Evolutionary conservation across 2,113 vertebrate genomes (phyloP).

Genomic region (Myiopsitta monachus): DNA sequence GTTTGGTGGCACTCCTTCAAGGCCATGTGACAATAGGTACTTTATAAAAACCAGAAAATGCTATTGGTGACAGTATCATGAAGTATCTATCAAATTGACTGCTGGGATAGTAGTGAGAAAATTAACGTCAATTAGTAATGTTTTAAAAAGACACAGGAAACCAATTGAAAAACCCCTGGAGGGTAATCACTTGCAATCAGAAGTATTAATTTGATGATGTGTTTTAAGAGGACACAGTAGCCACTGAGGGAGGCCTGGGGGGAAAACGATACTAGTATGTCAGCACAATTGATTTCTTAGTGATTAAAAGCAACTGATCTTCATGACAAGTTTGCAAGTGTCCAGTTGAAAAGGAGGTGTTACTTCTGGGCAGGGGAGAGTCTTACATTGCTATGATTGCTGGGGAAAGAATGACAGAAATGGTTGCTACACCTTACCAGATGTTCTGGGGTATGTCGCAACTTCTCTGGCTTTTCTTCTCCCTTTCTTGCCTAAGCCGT

Average conservation of each 20-base stretch:
- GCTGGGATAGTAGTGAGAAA: not conserved
- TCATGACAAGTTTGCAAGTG: not conserved
- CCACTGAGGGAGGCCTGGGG: not conserved
- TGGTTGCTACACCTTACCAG: accelerated
- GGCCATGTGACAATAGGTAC: not conserved
- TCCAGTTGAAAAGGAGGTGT: not conserved
- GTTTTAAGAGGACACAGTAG: not conserved
- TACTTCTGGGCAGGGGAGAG: not conserved
- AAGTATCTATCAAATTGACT: not conserved
- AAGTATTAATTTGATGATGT: slow-evolving; percentile 10
- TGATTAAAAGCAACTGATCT: not conserved
- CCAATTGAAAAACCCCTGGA: slow-evolving; percentile 6
- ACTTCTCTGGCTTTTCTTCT: not conserved
- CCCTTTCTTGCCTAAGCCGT: not conserved
- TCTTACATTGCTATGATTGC: not conserved
- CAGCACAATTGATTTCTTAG: not conserved
- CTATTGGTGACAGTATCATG: not conserved
- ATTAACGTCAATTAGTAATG: slow-evolving; percentile 16
- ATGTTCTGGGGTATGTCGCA: not conserved
- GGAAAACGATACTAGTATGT: not conserved
- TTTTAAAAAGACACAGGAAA: slow-evolving; percentile 24
- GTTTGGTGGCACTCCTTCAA: not conserved
- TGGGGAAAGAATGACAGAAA: not conserved
- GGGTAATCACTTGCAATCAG: slow-evolving; percentile 5
- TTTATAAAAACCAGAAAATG: not conserved